Evolutionary conservation across 2,888 invertebrate genomes (phyloP).

Genomic region (Scotopteryx bipunctaria): DNA sequence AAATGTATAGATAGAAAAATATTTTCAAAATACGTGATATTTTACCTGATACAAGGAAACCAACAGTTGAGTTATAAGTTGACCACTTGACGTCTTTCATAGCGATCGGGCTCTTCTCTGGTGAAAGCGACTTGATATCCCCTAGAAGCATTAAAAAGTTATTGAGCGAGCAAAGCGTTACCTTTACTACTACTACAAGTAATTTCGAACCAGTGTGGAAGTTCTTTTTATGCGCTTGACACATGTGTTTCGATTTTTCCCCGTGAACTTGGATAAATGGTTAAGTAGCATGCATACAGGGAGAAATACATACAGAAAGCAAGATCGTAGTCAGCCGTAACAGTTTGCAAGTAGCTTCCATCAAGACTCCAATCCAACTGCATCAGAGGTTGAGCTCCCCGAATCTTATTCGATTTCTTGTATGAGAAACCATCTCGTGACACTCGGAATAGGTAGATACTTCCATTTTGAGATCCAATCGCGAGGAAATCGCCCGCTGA

Average conservation of each 20-base stretch:
- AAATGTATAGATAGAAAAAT: no score
- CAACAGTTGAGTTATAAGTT: conserved; percentile 93
- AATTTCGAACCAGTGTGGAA: no score
- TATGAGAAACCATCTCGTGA: conserved; percentile 95
- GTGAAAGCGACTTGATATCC: conserved; percentile 94
- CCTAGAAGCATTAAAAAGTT: conserved; percentile 78
- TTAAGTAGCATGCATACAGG: background rate
- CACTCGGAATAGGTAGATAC: conserved; percentile 88
- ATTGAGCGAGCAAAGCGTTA: no score
- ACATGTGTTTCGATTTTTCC: no score
- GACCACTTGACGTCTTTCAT: conserved; percentile 97
- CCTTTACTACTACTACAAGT: no score
- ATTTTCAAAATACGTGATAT: no score
- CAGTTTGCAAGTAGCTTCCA: conserved; percentile 93
- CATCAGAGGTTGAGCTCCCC: conserved; percentile 92
- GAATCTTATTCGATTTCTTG: conserved; percentile 94
- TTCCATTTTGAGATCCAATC: conserved; percentile 95
- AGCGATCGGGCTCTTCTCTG: conserved; percentile 93
- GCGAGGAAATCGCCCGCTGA: conserved; percentile 94
- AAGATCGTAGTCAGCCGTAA: conserved; percentile 94
- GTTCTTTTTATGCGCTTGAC: no score
- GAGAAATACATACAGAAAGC: conserved; percentile 89
- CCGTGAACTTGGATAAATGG: conserved; percentile 3
- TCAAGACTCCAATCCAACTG: conserved; percentile 97
- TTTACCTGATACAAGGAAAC: conserved; percentile 92